Evolutionary conservation across 2,888 invertebrate genomes (phyloP).

Genomic region (Lithophane ornitopus): DNA sequence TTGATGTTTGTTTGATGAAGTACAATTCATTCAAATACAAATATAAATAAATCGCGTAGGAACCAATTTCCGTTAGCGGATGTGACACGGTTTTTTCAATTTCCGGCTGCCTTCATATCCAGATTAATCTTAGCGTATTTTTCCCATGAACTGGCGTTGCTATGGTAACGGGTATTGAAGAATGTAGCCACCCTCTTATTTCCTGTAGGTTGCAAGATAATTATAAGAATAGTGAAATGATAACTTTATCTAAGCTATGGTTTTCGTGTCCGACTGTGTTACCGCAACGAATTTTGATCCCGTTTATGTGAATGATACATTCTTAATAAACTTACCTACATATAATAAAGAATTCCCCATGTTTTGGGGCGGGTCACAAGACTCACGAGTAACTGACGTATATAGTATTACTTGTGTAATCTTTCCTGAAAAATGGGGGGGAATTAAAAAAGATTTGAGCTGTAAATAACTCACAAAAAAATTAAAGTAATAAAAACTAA

Average conservation of each 20-base stretch:
- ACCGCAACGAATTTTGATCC: no score
- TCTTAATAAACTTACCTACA: no score
- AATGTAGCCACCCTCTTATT: neutral
- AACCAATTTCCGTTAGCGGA: conserved; percentile 40
- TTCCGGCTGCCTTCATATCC: conserved; percentile 35
- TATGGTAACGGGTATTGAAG: neutral
- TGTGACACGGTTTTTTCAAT: conserved; percentile 21
- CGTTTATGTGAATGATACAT: no score
- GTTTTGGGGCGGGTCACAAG: no score
- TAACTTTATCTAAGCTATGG: no score
- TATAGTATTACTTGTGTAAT: no score
- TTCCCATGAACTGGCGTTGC: neutral
- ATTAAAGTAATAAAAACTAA: no score
- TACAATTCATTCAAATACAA: neutral
- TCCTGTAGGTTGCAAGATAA: neutral
- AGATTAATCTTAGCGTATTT: conserved; percentile 15
- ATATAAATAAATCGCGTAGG: conserved; percentile 16
- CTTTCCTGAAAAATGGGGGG: neutral
- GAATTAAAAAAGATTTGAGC: neutral
- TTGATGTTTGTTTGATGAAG: conserved; percentile 13
- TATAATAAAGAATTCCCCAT: neutral
- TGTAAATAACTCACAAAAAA: neutral
- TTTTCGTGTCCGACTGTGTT: no score
- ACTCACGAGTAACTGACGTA: no score
- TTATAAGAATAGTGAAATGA: neutral